Conservation (phyloP, 2,888 invertebrate species). For the Drosophila peninsularis region DNA sequence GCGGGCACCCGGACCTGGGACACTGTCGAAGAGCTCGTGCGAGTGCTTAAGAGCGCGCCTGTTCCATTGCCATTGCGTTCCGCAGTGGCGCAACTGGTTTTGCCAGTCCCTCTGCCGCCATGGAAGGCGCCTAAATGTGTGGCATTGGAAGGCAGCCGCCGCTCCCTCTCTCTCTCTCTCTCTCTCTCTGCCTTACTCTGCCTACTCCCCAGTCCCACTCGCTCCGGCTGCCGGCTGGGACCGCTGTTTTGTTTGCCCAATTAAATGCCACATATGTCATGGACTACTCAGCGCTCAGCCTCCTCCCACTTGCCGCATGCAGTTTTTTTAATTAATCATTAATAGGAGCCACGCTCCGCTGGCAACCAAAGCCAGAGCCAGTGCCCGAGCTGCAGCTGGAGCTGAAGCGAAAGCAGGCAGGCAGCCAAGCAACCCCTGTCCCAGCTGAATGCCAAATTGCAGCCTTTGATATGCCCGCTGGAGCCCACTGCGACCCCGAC, state of each 20-base stretch:
- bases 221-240: slow-evolving; percentile 35
- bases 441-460: slow-evolving; percentile 63
- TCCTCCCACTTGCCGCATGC: slow-evolving; percentile 43
- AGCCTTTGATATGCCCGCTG: slow-evolving; percentile 60
- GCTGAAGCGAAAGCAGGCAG: slow-evolving; percentile 6
- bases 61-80: slow-evolving; percentile 61
- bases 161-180: slow-evolving; percentile 11
- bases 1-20: slow-evolving; percentile 50
- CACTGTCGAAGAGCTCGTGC: slow-evolving; percentile 56
- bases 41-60: slow-evolving; percentile 29
- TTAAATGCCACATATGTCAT: slow-evolving; percentile 78
- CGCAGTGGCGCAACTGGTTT: slow-evolving; percentile 68
- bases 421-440: slow-evolving; percentile 5
- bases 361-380: slow-evolving; percentile 47
- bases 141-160: slow-evolving; percentile 12
- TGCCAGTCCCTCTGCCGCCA: slow-evolving; percentile 39
- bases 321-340: slow-evolving; percentile 77
- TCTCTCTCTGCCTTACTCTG: not conserved
- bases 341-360: slow-evolving; percentile 68
- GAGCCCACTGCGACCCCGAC: slow-evolving; percentile 15
- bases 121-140: slow-evolving; percentile 50
- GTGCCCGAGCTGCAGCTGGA: slow-evolving; percentile 9
- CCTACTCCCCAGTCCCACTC: not conserved
- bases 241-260: slow-evolving; percentile 71
- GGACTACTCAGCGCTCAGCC: slow-evolving; percentile 26